These are phyloP conservation scores for Lepidurus couesii DNA, from an alignment of 1,140 invertebrate species.

Conservation along the genomic window DNA sequence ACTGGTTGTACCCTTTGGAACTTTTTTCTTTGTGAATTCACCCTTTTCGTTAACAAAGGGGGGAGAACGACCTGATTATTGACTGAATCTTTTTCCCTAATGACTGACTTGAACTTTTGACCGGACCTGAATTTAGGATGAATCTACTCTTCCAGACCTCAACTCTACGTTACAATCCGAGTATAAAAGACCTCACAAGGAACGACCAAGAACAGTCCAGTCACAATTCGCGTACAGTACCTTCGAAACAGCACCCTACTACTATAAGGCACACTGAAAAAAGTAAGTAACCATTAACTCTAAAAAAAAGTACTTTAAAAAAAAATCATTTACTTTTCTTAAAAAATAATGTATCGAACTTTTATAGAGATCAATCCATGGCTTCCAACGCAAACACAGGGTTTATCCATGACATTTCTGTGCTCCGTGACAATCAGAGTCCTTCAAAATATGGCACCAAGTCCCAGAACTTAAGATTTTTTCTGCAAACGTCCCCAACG, in stretches of 20 bases:
- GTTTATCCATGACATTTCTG: neutral
- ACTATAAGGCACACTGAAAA: conserved; percentile 1
- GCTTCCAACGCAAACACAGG: neutral
- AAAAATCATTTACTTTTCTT: neutral
- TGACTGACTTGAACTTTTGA: no score
- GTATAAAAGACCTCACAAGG: no score
- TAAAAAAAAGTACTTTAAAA: conserved; percentile 5
- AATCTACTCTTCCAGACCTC: no score
- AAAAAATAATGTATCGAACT: neutral
- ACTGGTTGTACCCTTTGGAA: no score
- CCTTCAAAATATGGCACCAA: neutral
- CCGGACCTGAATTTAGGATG: no score
- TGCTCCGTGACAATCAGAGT: neutral
- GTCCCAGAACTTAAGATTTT: neutral
- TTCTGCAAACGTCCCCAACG: conserved; percentile 4
- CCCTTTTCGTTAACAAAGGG: no score
- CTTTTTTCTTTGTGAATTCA: no score
- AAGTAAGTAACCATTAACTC: conserved; percentile 6
- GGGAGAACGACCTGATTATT: no score
- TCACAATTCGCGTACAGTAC: no score
- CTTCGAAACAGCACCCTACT: neutral
- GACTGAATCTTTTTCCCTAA: no score
- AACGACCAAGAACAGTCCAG: no score
- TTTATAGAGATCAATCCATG: neutral
- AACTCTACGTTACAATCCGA: no score